Evolutionary conservation across 2,113 vertebrate genomes (phyloP).

Genomic region (Oryzias melastigma): DNA sequence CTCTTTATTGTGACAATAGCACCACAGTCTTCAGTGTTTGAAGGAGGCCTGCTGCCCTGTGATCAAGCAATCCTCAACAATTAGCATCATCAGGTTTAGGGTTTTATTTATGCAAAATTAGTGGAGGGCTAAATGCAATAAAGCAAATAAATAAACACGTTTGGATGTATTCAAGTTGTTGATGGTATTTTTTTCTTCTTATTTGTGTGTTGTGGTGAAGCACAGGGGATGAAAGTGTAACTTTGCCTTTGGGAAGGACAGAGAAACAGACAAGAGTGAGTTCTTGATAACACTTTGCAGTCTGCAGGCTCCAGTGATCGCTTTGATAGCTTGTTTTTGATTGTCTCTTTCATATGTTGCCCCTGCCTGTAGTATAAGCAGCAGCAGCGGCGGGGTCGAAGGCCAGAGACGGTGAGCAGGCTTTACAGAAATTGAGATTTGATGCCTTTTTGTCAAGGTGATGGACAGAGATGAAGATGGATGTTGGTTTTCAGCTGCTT

Average conservation of each 20-base stretch:
- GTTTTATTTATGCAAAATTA: slow-evolving; percentile 1
- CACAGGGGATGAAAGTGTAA: slow-evolving; percentile 69
- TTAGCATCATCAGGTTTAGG: not conserved
- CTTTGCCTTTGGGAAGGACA: slow-evolving; percentile 80
- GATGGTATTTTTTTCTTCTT: slow-evolving; percentile 41
- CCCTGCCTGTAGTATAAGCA: slow-evolving; percentile 29
- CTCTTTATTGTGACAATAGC: slow-evolving; percentile 56
- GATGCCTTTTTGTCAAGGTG: slow-evolving; percentile 30
- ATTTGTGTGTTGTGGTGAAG: slow-evolving; percentile 66
- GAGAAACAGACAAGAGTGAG: slow-evolving; percentile 47
- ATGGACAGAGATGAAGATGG: slow-evolving; percentile 18
- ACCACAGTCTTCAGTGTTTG: slow-evolving; percentile 48
- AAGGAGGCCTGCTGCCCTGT: slow-evolving; percentile 17
- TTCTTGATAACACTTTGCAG: slow-evolving; percentile 71
- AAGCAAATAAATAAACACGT: not conserved
- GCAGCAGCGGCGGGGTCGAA: slow-evolving; percentile 24
- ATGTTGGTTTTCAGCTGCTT: slow-evolving; percentile 31
- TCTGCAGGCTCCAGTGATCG: slow-evolving; percentile 60
- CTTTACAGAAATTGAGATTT: slow-evolving; percentile 28
- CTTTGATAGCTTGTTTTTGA: slow-evolving; percentile 67
- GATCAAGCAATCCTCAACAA: slow-evolving; percentile 18
- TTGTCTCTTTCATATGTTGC: slow-evolving; percentile 63
- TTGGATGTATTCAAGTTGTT: slow-evolving; percentile 7
- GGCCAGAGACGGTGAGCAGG: slow-evolving; percentile 31
- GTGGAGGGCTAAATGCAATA: not conserved